Conservation (phyloP, 2,113 vertebrate genomes). For the Uropsilus gracilis region DNA sequence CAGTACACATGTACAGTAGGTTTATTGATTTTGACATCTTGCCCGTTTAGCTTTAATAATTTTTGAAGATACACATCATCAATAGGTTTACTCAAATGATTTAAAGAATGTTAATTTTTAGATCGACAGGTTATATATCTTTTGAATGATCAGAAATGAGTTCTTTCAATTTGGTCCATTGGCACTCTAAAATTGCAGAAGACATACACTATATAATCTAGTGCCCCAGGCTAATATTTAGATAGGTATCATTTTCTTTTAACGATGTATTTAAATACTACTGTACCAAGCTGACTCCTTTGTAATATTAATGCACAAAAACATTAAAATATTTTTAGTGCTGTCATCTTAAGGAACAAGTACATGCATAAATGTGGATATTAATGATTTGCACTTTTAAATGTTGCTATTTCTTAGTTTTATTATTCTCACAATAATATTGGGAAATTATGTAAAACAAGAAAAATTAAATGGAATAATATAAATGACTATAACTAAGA, state of each 20-base stretch:
- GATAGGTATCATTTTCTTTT: conserved; percentile 65
- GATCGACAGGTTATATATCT: conserved; percentile 61
- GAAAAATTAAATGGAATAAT: not conserved
- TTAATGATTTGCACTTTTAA: conserved; percentile 37
- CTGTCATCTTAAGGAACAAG: conserved; percentile 48
- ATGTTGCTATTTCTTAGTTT: not conserved
- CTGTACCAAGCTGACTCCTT: conserved; percentile 59
- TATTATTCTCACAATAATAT: not conserved
- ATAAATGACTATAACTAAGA: not conserved
- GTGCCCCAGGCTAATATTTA: conserved; percentile 45
- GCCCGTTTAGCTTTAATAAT: conserved; percentile 17
- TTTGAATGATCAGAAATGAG: conserved; percentile 57
- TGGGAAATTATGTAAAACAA: not conserved
- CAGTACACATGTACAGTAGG: conserved; percentile 4
- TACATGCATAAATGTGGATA: conserved; percentile 45
- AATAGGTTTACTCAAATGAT: conserved; percentile 54
- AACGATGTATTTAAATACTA: conserved; percentile 69
- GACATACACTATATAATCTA: conserved; percentile 49
- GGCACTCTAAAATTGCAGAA: conserved; percentile 66
- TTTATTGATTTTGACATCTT: conserved; percentile 57
- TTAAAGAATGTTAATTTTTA: conserved; percentile 64
- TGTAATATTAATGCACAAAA: conserved; percentile 27
- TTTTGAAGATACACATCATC: conserved; percentile 44
- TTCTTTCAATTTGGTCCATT: conserved; percentile 68
- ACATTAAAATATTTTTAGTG: conserved; percentile 63